A percentile compares a stretch with the other conserved stretches of the same genome.
phyloP scores from a whole-genome alignment of 2,797 vertebrate genomes.

The Neosalanx taihuensis region DNA sequence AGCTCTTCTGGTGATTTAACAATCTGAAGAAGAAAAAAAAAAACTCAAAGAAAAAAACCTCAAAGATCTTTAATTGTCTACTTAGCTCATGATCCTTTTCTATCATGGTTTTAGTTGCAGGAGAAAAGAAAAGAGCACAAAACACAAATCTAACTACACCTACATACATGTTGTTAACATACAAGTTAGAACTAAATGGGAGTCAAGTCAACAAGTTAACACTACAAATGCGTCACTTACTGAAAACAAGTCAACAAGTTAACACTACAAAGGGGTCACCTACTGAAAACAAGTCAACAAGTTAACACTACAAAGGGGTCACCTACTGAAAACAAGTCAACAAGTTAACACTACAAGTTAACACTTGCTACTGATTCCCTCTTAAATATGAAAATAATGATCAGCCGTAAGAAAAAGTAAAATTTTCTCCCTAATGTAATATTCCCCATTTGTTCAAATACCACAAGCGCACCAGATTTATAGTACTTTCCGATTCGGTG shows the following conservation, averaged over 20 bases:
- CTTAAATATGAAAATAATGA: constrained; percentile 47
- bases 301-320: no score
- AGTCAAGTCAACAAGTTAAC: no score
- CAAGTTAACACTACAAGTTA: constrained; percentile 12
- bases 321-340: neutral
- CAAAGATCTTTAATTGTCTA: neutral
- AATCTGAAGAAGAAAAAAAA: neutral
- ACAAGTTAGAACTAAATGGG: no score
- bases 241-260: neutral
- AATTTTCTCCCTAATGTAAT: constrained; percentile 17
- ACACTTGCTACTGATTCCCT: constrained; percentile 35
- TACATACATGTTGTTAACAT: neutral
- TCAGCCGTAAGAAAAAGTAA: constrained; percentile 26
- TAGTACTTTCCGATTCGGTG: neutral
- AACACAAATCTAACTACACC: no score
- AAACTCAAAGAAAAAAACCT: neutral
- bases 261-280: no score
- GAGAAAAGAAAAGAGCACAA: no score
- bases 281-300: neutral
- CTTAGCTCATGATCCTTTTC: no score
- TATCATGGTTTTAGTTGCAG: no score
- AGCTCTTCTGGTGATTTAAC: constrained; percentile 12
- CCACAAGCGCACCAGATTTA: neutral
- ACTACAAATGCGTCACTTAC: no score
- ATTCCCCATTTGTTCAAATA: neutral